phyloP scores from a whole-genome alignment of 2,797 vertebrate species.

The Acanthopagrus latus region DNA sequence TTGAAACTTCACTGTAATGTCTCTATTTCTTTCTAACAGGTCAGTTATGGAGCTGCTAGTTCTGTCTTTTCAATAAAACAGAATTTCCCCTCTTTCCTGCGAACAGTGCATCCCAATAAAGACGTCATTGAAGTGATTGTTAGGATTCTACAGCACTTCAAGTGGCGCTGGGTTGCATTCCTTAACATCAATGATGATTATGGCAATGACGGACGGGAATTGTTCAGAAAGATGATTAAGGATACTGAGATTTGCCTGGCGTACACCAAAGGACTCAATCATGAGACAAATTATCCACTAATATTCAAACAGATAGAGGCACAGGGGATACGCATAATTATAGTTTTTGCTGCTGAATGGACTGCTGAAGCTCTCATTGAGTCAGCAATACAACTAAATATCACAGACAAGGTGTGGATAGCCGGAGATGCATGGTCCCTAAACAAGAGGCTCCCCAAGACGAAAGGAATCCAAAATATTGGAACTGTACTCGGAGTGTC shows the following conservation, averaged over 20 bases:
- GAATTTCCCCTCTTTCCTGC: too few species aligned
- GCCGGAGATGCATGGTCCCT: conserved; percentile 86
- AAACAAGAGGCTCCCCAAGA: conserved; percentile 62
- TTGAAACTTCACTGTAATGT: too few species aligned
- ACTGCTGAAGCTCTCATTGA: conserved; percentile 71
- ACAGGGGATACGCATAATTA: conserved; percentile 68
- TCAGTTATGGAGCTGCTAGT: conserved; percentile 77
- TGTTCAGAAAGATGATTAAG: conserved; percentile 67
- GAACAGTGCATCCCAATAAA: too few species aligned
- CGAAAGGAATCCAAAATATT: conserved; percentile 77
- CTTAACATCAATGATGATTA: conserved; percentile 81
- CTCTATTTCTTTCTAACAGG: conserved; percentile 53
- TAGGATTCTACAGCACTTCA: conserved; percentile 79
- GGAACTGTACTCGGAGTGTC: conserved; percentile 87
- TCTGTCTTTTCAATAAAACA: conserved; percentile 64
- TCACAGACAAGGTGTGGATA: conserved; percentile 88
- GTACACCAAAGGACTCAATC: conserved; percentile 63
- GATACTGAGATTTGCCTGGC: conserved; percentile 80
- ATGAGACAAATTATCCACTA: conserved; percentile 33
- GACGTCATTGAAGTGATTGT: conserved; percentile 81
- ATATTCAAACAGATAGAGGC: conserved; percentile 73
- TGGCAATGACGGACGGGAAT: conserved; percentile 62
- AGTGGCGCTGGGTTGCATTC: conserved; percentile 89
- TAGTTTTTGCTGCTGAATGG: conserved; percentile 77
- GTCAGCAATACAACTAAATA: conserved; percentile 78